Percentiles rank a stretch among this genome's conserved stretches.
Conservation (phyloP, 2,797 vertebrate genomes). For the Danionella dracula region DNA sequence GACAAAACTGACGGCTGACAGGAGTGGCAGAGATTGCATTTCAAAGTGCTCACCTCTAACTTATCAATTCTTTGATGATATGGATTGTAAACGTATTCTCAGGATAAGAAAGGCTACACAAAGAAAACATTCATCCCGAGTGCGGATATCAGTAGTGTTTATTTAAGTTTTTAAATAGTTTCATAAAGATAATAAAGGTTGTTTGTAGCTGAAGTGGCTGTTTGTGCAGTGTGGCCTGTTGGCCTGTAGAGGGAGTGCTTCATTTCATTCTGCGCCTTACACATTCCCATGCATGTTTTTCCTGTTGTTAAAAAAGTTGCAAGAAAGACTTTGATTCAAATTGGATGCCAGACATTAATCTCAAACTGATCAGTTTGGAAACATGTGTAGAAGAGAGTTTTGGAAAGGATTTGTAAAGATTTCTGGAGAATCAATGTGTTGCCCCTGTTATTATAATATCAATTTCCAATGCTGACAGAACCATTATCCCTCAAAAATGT, state of each 20-base stretch:
- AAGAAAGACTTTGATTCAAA: neutral
- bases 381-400: no score
- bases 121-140: neutral
- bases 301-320: neutral
- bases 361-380: no score
- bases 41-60: conserved; percentile 58
- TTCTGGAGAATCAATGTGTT: neutral
- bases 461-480: neutral
- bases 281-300: neutral
- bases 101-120: neutral
- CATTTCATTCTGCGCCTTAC: neutral
- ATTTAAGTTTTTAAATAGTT: neutral
- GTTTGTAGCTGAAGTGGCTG: neutral
- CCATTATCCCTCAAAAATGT: neutral
- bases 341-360: neutral
- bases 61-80: conserved; percentile 46
- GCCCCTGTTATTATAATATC: neutral
- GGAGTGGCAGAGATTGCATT: conserved; percentile 59
- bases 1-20: conserved; percentile 55
- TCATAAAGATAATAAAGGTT: neutral
- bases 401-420: no score
- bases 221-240: neutral
- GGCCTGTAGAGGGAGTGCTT: conserved; percentile 38
- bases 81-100: neutral
- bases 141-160: neutral